phyloP scores from a whole-genome alignment of 2,113 vertebrate species.

The Solea solea region DNA sequence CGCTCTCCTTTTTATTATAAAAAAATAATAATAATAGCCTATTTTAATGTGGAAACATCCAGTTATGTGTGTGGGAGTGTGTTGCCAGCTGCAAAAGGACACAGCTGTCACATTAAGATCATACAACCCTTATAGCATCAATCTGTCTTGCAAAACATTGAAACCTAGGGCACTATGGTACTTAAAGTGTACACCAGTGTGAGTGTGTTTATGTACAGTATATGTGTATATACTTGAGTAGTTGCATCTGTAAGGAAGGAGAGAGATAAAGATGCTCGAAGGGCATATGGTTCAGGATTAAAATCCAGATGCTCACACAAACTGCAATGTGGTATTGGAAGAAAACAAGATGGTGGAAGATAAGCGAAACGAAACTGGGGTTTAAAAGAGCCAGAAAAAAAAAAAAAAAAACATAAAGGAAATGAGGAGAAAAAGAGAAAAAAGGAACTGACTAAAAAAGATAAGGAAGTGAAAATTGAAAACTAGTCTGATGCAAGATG shows the following conservation, averaged over 20 bases:
- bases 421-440: constrained; percentile 12
- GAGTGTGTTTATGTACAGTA: constrained; percentile 16
- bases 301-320: constrained; percentile 63
- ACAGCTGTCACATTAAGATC: constrained; percentile 73
- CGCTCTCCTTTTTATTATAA: constrained; percentile 27
- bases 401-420: constrained; percentile 9
- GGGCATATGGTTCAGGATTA: constrained; percentile 57
- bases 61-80: constrained; percentile 19
- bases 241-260: constrained; percentile 32
- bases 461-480: not conserved
- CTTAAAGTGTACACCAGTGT: constrained; percentile 25
- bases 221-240: constrained; percentile 29
- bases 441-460: not conserved
- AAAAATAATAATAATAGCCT: constrained; percentile 24
- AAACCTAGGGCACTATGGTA: constrained; percentile 43
- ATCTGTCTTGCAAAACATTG: constrained; percentile 68
- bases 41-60: constrained; percentile 21
- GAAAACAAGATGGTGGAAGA: constrained; percentile 14
- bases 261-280: constrained; percentile 42
- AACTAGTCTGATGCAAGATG: constrained; percentile 9
- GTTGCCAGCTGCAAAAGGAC: constrained; percentile 60
- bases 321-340: constrained; percentile 20
- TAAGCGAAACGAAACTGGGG: not conserved
- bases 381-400: constrained; percentile 3
- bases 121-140: constrained; percentile 60